phyloP scores from a whole-genome alignment of 2,888 invertebrate genomes.

The Chrysomela aeneicollis region DNA sequence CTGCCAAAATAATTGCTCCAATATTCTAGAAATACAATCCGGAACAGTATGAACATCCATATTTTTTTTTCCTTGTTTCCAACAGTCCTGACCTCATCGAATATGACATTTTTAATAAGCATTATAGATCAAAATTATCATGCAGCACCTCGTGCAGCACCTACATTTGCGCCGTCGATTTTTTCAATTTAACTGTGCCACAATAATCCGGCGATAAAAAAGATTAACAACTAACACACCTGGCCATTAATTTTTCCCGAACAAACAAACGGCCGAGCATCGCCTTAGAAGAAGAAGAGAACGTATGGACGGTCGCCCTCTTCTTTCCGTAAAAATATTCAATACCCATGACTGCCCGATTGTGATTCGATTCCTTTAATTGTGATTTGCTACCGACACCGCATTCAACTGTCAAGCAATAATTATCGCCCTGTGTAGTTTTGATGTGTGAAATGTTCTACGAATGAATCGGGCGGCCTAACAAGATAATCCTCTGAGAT shows the following conservation, averaged over 20 bases:
- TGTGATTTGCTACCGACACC: slow-evolving; percentile 42
- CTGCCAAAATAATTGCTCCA: too few species aligned
- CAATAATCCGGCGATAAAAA: slow-evolving; percentile 23
- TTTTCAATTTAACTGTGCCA: background rate
- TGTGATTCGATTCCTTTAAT: slow-evolving; percentile 35
- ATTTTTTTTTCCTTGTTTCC: too few species aligned
- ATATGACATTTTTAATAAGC: too few species aligned
- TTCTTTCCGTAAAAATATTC: slow-evolving; percentile 32
- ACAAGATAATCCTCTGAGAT: slow-evolving; percentile 34
- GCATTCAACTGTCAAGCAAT: slow-evolving; percentile 39
- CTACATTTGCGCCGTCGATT: background rate
- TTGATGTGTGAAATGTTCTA: slow-evolving; percentile 39
- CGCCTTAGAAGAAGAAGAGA: slow-evolving; percentile 7
- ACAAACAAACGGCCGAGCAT: slow-evolving; percentile 8
- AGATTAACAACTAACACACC: slow-evolving; percentile 19
- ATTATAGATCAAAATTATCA: background rate
- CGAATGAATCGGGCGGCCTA: slow-evolving; percentile 14
- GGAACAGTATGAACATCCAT: too few species aligned
- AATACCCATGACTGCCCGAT: slow-evolving; percentile 27
- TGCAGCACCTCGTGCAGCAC: too few species aligned
- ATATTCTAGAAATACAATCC: too few species aligned
- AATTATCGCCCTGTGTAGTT: slow-evolving; percentile 36
- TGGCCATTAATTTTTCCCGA: slow-evolving; percentile 9
- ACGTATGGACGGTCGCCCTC: slow-evolving; percentile 21
- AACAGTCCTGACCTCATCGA: too few species aligned